phyloP scores from a whole-genome alignment of 2,888 invertebrate species.

The Pandemis heparana region DNA sequence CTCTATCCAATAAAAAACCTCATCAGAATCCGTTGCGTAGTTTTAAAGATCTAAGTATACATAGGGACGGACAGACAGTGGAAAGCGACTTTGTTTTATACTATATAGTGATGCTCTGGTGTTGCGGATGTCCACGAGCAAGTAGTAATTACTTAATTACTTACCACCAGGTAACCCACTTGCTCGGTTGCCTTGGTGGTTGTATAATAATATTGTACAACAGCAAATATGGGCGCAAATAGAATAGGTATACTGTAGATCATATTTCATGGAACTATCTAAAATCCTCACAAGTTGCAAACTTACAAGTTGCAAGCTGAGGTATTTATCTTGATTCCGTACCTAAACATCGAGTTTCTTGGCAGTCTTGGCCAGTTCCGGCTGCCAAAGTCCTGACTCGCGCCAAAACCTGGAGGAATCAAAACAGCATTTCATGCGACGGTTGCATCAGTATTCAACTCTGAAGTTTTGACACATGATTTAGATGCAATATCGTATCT shows the following conservation, averaged over 20 bases:
- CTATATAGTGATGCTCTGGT: too few relatives aligned
- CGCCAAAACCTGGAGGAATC: slow-evolving; percentile 5
- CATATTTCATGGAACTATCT: neutral
- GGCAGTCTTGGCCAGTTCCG: neutral
- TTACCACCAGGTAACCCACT: too few relatives aligned
- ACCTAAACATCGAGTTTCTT: neutral
- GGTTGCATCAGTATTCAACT: neutral
- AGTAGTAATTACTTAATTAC: too few relatives aligned
- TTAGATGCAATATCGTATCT: neutral
- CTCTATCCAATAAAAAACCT: too few relatives aligned
- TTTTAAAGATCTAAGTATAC: too few relatives aligned
- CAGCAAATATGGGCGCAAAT: neutral
- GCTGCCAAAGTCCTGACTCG: neutral
- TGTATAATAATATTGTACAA: neutral
- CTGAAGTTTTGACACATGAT: neutral
- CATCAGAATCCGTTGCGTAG: too few relatives aligned
- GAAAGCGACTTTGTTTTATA: too few relatives aligned
- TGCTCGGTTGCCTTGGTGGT: too few relatives aligned
- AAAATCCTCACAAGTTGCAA: too few relatives aligned
- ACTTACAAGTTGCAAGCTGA: neutral
- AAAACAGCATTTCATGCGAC: slow-evolving; percentile 7
- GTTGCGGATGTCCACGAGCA: too few relatives aligned
- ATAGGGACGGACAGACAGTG: too few relatives aligned
- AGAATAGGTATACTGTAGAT: too few relatives aligned
- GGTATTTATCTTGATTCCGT: slow-evolving; percentile 1